Base-by-base conservation (phyloP, 2,797 vertebrate genomes). In the Mionectes olivaceus region DNA sequence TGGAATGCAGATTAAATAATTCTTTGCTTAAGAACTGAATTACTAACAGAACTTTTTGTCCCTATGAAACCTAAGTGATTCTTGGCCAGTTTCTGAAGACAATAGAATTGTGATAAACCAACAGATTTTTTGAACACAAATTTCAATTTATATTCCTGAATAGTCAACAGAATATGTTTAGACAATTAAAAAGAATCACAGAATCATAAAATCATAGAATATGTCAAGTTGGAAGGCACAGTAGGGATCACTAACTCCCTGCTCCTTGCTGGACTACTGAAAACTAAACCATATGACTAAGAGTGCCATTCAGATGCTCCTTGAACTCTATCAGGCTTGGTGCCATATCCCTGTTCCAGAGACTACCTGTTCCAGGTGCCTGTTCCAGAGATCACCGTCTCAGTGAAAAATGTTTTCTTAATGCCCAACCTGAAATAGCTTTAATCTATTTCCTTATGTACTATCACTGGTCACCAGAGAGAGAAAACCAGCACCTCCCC, bases 321-420 rank as follows among this genome's bases (percentile, higher is more conserved):
- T 43, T 76, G 49, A 71, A 53, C 19, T 53, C 32, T 83, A 17
- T 9, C 3, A 67, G 13, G 6, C 25, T 73, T 77, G 25, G 8
- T 63, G n/a, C 3, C 1, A 1, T 64, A 46, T 37, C 13, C 7
- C 15, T 50, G 23, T 84, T 41, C 13, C 23, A 27, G 30, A 33
- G 11, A 46, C 37, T 1, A 4, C 1, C 1, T 39, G 39, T 39
- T 39, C 39, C 39, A 39, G 39, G 39, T 39, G 1, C 7, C 15
- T 50, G 23, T 84, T 41, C 11, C 21, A 27, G 30, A 33, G 11
- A 46, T 41, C 11, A 50, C 15, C 1, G 13, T 37, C n/a, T 50
- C 28, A 56, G 27, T 19, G 35, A 55, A 77, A 53, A 80, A 33
- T 1, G 3, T 73, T 67, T 59, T 35, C 15, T 13, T 46, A 28